Percentiles rank a stretch among this genome's conserved stretches.
Conservation (phyloP, 2,888 invertebrate genomes). For the Taphrorychus bicolor region DNA sequence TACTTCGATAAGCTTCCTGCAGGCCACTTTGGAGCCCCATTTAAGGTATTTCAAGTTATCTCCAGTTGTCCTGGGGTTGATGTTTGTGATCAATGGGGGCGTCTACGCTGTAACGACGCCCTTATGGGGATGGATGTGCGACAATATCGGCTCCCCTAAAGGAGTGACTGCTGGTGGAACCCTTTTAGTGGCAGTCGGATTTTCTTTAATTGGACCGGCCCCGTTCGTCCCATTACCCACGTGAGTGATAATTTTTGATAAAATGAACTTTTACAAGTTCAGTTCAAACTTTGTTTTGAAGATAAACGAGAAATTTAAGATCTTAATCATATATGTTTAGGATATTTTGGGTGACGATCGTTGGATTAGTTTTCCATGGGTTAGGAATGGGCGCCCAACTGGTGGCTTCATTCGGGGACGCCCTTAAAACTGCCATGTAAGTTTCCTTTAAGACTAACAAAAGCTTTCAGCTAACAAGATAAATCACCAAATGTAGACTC, state of each 20-base stretch:
- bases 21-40: slow-evolving; percentile 89
- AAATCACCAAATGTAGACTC: slow-evolving; percentile 56
- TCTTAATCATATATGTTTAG: no score
- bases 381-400: slow-evolving; percentile 84
- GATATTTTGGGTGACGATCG: slow-evolving; percentile 70
- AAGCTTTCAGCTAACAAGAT: no score
- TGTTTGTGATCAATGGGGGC: slow-evolving; percentile 86
- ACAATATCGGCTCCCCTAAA: slow-evolving; percentile 72
- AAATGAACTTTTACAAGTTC: no score
- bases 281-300: no score
- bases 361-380: slow-evolving; percentile 79
- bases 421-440: slow-evolving; percentile 81
- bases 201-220: slow-evolving; percentile 80
- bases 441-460: no score
- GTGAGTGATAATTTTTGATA: slow-evolving; percentile 62
- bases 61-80: slow-evolving; percentile 75
- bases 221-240: slow-evolving; percentile 73
- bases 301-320: background rate
- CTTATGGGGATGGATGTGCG: slow-evolving; percentile 81
- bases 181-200: slow-evolving; percentile 70
- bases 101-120: slow-evolving; percentile 82
- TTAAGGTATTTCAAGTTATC: slow-evolving; percentile 75
- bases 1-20: slow-evolving; percentile 85
- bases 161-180: slow-evolving; percentile 73
- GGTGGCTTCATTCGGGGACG: slow-evolving; percentile 86